Base-by-base conservation (phyloP, 2,888 invertebrate genomes). In the Chaetoderma sp. region DNA sequence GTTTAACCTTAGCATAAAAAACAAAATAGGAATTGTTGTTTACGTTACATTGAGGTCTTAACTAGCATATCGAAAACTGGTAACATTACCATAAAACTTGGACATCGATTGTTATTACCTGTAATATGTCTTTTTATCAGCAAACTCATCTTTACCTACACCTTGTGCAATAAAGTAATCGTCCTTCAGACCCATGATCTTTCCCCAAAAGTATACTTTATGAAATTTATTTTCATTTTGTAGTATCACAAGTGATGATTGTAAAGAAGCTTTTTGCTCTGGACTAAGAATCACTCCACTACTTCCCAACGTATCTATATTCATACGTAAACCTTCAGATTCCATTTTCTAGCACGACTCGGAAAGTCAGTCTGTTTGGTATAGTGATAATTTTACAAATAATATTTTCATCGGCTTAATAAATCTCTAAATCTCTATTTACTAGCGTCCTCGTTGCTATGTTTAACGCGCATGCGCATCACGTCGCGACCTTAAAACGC, bases 161-260 rank as follows among this genome's bases (percentile, higher is more conserved):
- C 96, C 95, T 78, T 91, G 93, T 1, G 93, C 93, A 67, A 96
- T 90, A 81, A 92, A 93, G 84, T 96, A 96, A 86, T 95, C 94
- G 21, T 89, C 89, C 71, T 91, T 91, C 0, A 90, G 87, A 1
- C 93, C 95, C 72, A 91, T 90, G 58, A 96, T 91, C 81, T 92
- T 91, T 0, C 95, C 96, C 94, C 95, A 95, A 80, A 95, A 94
- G 81, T 91, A 94, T 59, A 94, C 90, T 81, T 91, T 90, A 18
- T 89, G 87, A 84, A 95, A 94, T 83, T 94, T 94, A 86, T 95
- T 94, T 83, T 95, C 94, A 71, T 91, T 91, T 86, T 95, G 92
- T 42, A 95, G 88, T 62, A 94, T 87, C 0, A 92, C 89, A 4
- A 96, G 87, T 0, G 95, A 93, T 82, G 93, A 93, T 81, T 93